phyloP scores from a whole-genome alignment of 1,140 invertebrate genomes.

The Drosophila teissieri region DNA sequence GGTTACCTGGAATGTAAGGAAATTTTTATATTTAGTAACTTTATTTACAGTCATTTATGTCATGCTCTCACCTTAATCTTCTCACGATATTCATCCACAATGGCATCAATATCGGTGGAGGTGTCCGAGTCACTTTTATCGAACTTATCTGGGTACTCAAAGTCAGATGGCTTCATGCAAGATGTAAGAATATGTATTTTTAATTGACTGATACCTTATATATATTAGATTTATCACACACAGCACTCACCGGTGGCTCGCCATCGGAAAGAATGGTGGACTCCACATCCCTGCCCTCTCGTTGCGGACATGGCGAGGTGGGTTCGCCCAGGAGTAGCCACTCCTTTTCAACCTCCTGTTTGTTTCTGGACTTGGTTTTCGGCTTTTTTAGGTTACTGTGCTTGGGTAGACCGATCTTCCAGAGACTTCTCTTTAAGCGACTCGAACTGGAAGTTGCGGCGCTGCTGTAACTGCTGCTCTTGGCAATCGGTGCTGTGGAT shows the following conservation, averaged over 20 bases:
- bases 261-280: conserved; percentile 77
- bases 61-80: conserved; percentile 68
- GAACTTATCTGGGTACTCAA: conserved; percentile 80
- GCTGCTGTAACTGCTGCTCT: conserved; percentile 58
- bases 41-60: neutral
- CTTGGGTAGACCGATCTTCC: conserved; percentile 75
- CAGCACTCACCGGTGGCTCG: conserved; percentile 65
- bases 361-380: conserved; percentile 64
- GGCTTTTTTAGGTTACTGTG: conserved; percentile 68
- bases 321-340: conserved; percentile 83
- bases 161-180: conserved; percentile 67
- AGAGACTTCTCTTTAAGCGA: conserved; percentile 69
- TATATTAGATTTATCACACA: neutral
- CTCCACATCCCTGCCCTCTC: conserved; percentile 72
- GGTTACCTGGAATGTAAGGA: conserved; percentile 59
- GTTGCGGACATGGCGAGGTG: conserved; percentile 72
- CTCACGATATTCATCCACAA: conserved; percentile 83
- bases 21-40: neutral
- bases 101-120: conserved; percentile 84
- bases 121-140: conserved; percentile 82
- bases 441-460: conserved; percentile 43
- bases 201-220: no score
- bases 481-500: conserved; percentile 68
- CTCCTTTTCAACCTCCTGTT: conserved; percentile 82
- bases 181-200: neutral